Evolutionary conservation across 2,797 vertebrate genomes (phyloP).

Genomic region (Pteronotus mesoamericanus): DNA sequence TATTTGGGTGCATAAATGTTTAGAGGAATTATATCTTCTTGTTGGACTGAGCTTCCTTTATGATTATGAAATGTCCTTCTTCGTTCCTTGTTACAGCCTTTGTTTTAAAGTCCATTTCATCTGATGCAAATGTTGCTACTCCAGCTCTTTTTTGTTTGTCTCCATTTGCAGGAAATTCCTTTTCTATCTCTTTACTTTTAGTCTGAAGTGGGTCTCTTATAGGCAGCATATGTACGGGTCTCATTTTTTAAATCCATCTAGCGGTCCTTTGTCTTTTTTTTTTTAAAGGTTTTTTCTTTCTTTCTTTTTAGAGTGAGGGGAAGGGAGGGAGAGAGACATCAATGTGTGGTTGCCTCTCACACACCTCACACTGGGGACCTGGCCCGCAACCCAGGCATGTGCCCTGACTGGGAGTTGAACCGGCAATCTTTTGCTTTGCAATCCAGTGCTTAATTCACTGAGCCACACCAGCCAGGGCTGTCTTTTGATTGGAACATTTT

Average conservation of each 20-base stretch:
- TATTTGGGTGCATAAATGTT: not conserved
- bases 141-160: not conserved
- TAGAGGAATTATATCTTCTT: not conserved
- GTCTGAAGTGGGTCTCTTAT: not conserved
- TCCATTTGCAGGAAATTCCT: not conserved
- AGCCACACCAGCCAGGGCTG: too few species aligned
- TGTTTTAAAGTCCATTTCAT: not conserved
- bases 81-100: not conserved
- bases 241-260: not conserved
- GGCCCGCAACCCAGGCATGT: too few species aligned
- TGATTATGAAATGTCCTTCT: not conserved
- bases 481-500: not conserved
- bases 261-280: not conserved
- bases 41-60: not conserved
- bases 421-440: too few species aligned
- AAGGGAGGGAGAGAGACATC: too few species aligned
- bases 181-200: not conserved
- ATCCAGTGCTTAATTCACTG: too few species aligned
- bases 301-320: too few species aligned
- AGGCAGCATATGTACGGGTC: not conserved
- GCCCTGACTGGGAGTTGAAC: too few species aligned
- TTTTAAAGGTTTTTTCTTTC: too few species aligned
- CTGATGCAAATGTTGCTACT: not conserved
- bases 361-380: too few species aligned
- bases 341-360: too few species aligned